These are phyloP conservation scores for Thamnophis sirtalis DNA, from an alignment of 2,113 vertebrate genomes.

Conservation along the genomic window DNA sequence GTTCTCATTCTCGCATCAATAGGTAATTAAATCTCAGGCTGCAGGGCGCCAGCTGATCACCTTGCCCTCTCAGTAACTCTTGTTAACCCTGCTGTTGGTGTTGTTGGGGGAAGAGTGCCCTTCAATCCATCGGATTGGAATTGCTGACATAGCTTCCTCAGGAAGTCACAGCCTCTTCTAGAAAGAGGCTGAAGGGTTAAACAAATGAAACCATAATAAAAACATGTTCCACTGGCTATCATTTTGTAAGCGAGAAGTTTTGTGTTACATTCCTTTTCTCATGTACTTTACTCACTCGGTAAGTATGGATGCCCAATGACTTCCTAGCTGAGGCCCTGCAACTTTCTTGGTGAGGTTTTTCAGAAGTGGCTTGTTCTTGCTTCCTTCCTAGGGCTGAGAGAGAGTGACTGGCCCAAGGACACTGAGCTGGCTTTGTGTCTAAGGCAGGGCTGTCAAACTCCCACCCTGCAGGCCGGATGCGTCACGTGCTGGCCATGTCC, in stretches of 20 bases:
- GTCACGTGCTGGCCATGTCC: too few relatives aligned
- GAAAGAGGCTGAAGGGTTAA: neutral
- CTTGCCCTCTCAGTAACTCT: neutral
- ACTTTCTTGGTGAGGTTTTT: neutral
- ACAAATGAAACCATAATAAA: neutral
- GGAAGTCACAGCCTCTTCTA: neutral
- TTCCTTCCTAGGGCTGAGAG: neutral
- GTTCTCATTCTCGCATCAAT: neutral
- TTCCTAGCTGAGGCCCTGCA: neutral
- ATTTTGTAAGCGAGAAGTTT: neutral
- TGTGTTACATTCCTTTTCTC: neutral
- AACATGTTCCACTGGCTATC: neutral
- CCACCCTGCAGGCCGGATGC: too few relatives aligned
- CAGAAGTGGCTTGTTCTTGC: neutral
- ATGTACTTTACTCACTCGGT: too few relatives aligned
- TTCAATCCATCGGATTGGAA: neutral
- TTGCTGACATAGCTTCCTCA: neutral
- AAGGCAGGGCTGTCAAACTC: neutral
- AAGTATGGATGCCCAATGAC: neutral
- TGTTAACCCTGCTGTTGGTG: neutral
- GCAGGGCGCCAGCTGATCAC: neutral
- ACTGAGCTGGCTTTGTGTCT: neutral
- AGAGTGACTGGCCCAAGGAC: neutral
- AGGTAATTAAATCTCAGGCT: slow-evolving; percentile 1
- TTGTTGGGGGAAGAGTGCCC: neutral